Base-by-base conservation (phyloP, 2,888 invertebrate genomes). In the Hypercompe scribonia region DNA sequence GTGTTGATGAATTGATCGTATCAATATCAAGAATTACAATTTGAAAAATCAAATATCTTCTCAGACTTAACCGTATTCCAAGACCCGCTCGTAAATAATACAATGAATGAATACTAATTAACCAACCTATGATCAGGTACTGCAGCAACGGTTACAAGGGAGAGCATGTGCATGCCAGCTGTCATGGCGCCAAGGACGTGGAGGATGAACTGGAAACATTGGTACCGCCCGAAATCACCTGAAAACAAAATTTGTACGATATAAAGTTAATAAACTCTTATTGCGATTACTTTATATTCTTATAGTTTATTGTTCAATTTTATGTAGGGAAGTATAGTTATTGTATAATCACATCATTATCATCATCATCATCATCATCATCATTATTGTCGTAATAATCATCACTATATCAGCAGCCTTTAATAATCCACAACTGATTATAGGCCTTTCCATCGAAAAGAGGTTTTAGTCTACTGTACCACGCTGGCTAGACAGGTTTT, bases 191-290 rank as follows among this genome's bases (percentile, higher is more conserved):
- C 97, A 65, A 98, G 90, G 71, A 98, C 96, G 90, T 98, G 98
- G 0, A 98, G 96, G 64, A 97, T 93, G 89, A 97, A 98, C 91
- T 98, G 98, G 92, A 97, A 97, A 81, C 96, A 96, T 93, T 98
- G 98, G 90, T 98, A 98, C 85, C 96, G 97, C 70, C 98, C 98
- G 91, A 98, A 98, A 90, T 98, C 98, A 70, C 98, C 98, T 97
- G 92, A 58, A 96, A 96, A 84, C 68, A 28, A 31, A 1, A 31
- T 61, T 61, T 61, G 18, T 61, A 61, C 2, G 8, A 31, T 18
- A 58, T 58, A 58, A 28, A 58, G 58, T 58, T n/a, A 54, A 13
- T 54, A 11, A 54, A n/a, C 54, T 11, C 13, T 58, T 28, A 28
- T 28, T 10, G 11, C 28, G 5, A 28, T 58, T n/a, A 58, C n/a